Evolutionary conservation across 2,888 invertebrate species (phyloP), one percentile per base, ranked within the genome.

Genomic region (Sepioteuthis lessoniana): DNA sequence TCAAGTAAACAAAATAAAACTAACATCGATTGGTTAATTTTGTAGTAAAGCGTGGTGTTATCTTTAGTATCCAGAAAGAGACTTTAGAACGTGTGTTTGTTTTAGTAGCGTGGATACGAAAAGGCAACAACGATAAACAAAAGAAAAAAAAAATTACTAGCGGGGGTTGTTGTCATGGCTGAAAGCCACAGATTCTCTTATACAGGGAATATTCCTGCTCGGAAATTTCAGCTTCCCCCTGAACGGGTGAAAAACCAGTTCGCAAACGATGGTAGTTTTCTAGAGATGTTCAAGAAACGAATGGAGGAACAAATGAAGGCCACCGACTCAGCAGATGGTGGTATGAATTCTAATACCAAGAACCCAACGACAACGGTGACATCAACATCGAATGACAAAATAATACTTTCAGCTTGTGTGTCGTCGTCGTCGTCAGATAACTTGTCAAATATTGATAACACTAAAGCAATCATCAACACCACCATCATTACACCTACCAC

Each of bases 201-300:
- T 13, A 35, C 76, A 13, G 76, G 76, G 35, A 76, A 76, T 16
- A 76, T 76, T n/a, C 76, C n/a, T n/a, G 35, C 76, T 35, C n/a
- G n/a, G 13, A 76, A 76, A 76, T 76, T 76, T n/a, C 76, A 76
- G 19, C n/a, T 10, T 35, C 76, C 76, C 4, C 10, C 76, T n/a
- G 76, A 76, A 76, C n/a, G 76, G 35, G 38, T 91, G 38, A 42
- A 91, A 91, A 96, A 96, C 94, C 96, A 95, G 94, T 98, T 98
- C 96, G 98, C 98, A 96, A 99, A 99, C 97, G 99, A 99, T 97
- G 99, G 99, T 7, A 98, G 98, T 95, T 99, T 99, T 96, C 97
- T 99, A 96, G 99, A 99, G 97, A 98, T 98, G 98, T 99, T 99
- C 96, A 99, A 99, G 90, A 95, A 95, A 97, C 98, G 98, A 97